Conservation (phyloP, 2,797 vertebrate genomes). For the Paramormyrops hopkinsi region DNA sequence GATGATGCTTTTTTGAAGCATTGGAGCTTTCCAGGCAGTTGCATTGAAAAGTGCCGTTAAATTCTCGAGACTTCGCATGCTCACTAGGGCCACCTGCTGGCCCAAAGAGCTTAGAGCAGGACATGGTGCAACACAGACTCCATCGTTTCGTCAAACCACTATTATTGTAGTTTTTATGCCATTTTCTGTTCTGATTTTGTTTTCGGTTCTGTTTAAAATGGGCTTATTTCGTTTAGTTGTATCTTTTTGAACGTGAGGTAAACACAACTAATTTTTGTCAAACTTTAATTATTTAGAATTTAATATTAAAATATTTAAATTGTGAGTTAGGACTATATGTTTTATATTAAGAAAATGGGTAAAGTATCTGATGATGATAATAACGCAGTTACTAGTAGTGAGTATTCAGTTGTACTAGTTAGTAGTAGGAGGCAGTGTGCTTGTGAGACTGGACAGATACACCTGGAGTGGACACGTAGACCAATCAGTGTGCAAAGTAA, state of each 20-base stretch:
- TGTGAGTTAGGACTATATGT: neutral
- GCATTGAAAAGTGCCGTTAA: neutral
- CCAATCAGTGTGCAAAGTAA: neutral
- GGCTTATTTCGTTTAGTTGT: neutral
- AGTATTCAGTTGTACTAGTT: neutral
- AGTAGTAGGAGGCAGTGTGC: neutral
- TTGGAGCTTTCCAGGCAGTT: neutral
- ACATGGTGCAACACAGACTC: neutral
- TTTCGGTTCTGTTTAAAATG: neutral
- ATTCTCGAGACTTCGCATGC: neutral
- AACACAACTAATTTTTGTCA: neutral
- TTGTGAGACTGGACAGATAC: neutral
- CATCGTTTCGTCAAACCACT: neutral
- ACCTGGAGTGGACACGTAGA: neutral
- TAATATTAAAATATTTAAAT: neutral
- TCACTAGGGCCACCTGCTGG: neutral
- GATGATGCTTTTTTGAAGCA: neutral
- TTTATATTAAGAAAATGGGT: neutral
- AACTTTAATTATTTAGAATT: neutral
- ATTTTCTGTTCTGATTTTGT: neutral
- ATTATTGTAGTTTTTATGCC: neutral
- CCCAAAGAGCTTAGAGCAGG: neutral
- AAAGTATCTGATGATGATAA: neutral
- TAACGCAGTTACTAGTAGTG: neutral
- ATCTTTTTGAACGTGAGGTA: too few relatives aligned